Percentiles rank a stretch among this genome's conserved stretches.
phyloP scores from a whole-genome alignment of 2,888 invertebrate genomes.

The Drosophila borealis region DNA sequence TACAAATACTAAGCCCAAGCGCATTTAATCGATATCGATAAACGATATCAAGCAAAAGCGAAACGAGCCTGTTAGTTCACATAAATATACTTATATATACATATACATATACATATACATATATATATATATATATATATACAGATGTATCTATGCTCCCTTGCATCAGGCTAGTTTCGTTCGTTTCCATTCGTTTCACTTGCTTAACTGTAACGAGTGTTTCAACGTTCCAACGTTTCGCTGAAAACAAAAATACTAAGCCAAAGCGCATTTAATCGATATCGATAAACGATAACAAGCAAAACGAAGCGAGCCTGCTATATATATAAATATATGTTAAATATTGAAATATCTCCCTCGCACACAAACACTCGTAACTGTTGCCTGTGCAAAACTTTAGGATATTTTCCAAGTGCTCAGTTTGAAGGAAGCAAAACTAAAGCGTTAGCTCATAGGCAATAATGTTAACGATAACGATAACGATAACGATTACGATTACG shows the following conservation, averaged over 20 bases:
- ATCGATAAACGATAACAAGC: constrained; percentile 4
- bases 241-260: not conserved
- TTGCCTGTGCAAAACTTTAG: constrained; percentile 61
- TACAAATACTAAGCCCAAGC: not conserved
- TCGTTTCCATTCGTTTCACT: not conserved
- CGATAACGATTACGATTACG: constrained; percentile 28
- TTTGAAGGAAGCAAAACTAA: constrained; percentile 43
- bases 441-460: constrained; percentile 36
- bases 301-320: no score
- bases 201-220: no score
- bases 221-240: not conserved
- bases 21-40: constrained; percentile 9
- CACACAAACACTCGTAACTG: constrained; percentile 18
- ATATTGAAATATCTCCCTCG: not conserved
- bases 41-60: constrained; percentile 3
- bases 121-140: no score
- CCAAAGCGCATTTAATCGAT: constrained; percentile 1
- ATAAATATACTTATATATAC: not conserved
- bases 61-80: constrained; percentile 1
- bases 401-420: constrained; percentile 73
- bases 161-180: constrained; percentile 13
- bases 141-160: no score
- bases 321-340: no score
- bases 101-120: no score
- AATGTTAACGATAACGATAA: constrained; percentile 36